Percentiles rank a stretch among this genome's conserved stretches.
Evolutionary conservation across 2,888 invertebrate species (phyloP).

Genomic region (Litoditis marina): DNA sequence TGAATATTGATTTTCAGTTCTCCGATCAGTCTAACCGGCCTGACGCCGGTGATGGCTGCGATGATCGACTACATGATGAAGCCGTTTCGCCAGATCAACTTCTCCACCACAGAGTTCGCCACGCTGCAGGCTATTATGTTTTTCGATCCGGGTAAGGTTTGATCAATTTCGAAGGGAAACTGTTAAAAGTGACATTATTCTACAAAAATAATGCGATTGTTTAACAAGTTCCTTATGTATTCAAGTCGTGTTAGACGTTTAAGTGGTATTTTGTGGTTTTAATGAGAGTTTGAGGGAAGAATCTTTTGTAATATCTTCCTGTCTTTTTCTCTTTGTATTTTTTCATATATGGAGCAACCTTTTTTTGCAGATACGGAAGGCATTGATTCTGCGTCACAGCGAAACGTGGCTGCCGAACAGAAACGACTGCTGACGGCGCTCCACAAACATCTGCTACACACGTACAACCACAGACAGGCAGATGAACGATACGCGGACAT

Average conservation of each 20-base stretch:
- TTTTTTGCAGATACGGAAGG: conserved; percentile 55
- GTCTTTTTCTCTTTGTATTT: too few relatives aligned
- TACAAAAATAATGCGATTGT: too few relatives aligned
- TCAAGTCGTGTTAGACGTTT: too few relatives aligned
- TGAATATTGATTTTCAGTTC: too few relatives aligned
- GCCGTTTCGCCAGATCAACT: conserved; percentile 56
- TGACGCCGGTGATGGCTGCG: conserved; percentile 57
- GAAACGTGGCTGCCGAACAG: conserved; percentile 60
- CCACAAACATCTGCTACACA: conserved; percentile 34
- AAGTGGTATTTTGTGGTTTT: too few relatives aligned
- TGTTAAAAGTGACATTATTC: too few relatives aligned
- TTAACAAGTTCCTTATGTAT: too few relatives aligned
- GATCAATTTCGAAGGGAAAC: too few relatives aligned
- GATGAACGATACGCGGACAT: conserved; percentile 55
- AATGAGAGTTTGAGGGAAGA: too few relatives aligned
- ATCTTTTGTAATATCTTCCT: too few relatives aligned
- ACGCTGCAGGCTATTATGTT: conserved; percentile 60
- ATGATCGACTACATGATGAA: conserved; percentile 61
- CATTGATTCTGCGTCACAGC: conserved; percentile 57
- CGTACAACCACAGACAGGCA: conserved; percentile 36
- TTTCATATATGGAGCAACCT: too few relatives aligned
- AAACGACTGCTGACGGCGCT: conserved; percentile 55
- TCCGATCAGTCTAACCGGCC: conserved; percentile 42
- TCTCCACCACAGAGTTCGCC: conserved; percentile 60
- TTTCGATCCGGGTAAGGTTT: conserved; percentile 54